Base-by-base conservation (phyloP, 2,888 invertebrate species). In the Lithophane leautieri region DNA sequence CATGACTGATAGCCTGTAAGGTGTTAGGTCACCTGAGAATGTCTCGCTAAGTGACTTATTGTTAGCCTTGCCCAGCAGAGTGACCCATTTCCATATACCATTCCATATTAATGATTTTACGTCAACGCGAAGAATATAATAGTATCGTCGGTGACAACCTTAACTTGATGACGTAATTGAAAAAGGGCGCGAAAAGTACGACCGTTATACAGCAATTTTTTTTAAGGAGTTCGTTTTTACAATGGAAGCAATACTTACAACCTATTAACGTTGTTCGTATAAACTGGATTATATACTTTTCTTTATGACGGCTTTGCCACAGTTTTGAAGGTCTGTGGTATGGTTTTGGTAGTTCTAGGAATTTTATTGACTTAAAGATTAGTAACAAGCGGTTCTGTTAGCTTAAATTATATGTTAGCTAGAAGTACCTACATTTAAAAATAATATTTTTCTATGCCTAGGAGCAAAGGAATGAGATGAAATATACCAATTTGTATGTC, bases 41-140 rank as follows among this genome's bases (percentile, higher is more conserved):
- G 65, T 71, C 69, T 69, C 58, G 42, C 68, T 82, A 84, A 82
- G 84, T 82, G 81, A 80, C 65, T 69, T 80, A 80, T 84, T 82
- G 84, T 84, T 80, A 61, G 84, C 68, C 81, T n/a, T 62, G 65
- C 76, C 84, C 60, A 69, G 34, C 42, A 71, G 54, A 79, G 71
- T 47, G 75, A 84, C 84, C 70, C 84, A 71, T 75, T 75, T 69
- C 56, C 66, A 76, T 54, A 50, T 42, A 69, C 25, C n/a, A n/a
- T n/a, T n/a, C n/a, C n/a, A 65, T 76, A 56, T 84, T 80, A 84
- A 80, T 72, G 81, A 75, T 58, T 68, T 65, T 44, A 75, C 68
- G 70, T 79, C 63, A 70, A 47, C 40, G 65, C 19, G 28, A 76
- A 79, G 60, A 84, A 82, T 65, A 84, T 70, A 83, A 73, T 12